Conservation (phyloP, 1,140 invertebrate genomes). For the Lamellibrachia luymesi region DNA sequence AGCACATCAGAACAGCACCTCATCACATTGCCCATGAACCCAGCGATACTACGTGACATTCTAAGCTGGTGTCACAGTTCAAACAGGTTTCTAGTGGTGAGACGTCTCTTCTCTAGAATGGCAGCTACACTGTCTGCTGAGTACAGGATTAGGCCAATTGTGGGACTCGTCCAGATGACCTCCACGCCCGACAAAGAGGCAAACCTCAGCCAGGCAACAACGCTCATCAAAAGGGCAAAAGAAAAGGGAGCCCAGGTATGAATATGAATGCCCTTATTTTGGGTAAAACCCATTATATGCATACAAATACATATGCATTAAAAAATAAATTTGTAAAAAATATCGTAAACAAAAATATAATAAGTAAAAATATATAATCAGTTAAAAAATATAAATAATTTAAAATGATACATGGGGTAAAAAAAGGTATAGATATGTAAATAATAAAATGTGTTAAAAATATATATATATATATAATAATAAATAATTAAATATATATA, state of each 20-base stretch:
- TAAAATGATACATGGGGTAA: too few species aligned
- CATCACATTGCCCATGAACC: background rate
- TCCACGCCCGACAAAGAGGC: slow-evolving; percentile 5
- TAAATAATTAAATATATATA: too few species aligned
- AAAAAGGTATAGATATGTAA: too few species aligned
- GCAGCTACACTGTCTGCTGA: background rate
- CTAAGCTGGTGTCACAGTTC: background rate
- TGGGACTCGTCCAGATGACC: slow-evolving; percentile 18
- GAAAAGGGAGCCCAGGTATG: background rate
- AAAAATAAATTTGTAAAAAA: too few species aligned
- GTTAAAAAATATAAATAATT: too few species aligned
- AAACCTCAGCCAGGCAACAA: slow-evolving; percentile 1
- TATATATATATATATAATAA: too few species aligned
- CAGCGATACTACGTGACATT: background rate
- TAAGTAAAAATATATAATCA: too few species aligned
- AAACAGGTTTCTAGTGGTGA: background rate
- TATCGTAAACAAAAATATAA: too few species aligned
- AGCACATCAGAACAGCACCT: background rate
- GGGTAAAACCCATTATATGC: too few species aligned
- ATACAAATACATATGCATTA: too few species aligned
- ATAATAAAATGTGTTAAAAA: too few species aligned
- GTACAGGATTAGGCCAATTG: background rate
- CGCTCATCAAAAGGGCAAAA: slow-evolving; percentile 1
- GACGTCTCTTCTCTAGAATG: background rate
- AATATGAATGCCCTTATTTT: too few species aligned